Conservation (phyloP, 1,140 invertebrate species). For the Halesus radiatus region DNA sequence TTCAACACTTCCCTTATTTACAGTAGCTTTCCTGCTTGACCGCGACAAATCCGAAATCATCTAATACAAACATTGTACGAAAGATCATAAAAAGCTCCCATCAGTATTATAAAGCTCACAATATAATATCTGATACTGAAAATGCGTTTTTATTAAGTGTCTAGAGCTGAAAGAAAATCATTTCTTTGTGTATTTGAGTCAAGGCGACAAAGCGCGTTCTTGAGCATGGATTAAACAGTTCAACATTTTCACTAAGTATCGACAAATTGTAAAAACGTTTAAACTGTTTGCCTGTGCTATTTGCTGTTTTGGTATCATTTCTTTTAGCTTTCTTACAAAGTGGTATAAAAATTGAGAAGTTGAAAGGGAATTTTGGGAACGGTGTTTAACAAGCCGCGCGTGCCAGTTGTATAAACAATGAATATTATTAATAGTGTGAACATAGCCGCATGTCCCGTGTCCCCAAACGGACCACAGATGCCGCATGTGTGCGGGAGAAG, state of each 20-base stretch:
- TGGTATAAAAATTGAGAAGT: background rate
- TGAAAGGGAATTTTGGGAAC: background rate
- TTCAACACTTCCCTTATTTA: no score
- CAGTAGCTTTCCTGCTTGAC: no score
- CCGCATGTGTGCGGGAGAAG: background rate
- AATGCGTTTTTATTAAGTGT: background rate
- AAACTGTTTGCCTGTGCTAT: background rate
- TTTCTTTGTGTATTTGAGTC: background rate
- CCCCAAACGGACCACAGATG: constrained; percentile 11
- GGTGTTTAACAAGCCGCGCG: constrained; percentile 14
- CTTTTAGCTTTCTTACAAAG: background rate
- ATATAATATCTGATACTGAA: no score
- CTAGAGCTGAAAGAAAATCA: background rate
- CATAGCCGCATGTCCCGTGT: constrained; percentile 17
- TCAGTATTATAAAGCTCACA: no score
- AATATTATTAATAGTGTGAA: constrained; percentile 27
- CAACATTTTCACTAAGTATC: background rate
- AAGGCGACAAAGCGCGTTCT: background rate
- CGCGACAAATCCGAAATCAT: no score
- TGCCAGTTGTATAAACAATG: constrained; percentile 14
- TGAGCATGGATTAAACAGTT: background rate
- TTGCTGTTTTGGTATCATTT: background rate
- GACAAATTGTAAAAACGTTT: background rate
- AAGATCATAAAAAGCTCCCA: no score
- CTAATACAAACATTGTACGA: no score